phyloP scores from a whole-genome alignment of 1,140 invertebrate genomes.

The Callitettix versicolor region DNA sequence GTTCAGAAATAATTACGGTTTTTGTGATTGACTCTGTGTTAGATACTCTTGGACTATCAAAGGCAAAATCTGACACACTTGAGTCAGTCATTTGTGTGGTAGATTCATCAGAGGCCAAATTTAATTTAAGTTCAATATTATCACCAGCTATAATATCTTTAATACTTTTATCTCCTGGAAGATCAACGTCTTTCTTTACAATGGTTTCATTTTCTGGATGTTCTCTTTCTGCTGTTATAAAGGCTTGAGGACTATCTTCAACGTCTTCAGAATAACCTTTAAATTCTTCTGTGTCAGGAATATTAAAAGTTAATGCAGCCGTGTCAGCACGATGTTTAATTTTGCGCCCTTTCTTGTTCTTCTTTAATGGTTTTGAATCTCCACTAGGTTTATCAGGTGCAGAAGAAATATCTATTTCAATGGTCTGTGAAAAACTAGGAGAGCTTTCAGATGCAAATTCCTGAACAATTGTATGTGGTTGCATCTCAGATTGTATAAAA shows the following conservation, averaged over 20 bases:
- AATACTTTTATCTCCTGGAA: too few relatives aligned
- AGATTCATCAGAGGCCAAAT: too few relatives aligned
- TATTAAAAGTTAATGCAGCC: not conserved
- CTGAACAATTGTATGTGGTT: not conserved
- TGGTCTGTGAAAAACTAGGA: not conserved
- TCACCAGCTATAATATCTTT: too few relatives aligned
- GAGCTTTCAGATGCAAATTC: not conserved
- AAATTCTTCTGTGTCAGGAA: not conserved
- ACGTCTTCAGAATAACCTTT: slow-evolving; percentile 4
- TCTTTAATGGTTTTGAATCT: not conserved
- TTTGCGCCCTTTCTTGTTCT: not conserved
- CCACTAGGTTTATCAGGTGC: not conserved
- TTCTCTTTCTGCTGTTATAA: too few relatives aligned
- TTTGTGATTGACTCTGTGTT: too few relatives aligned
- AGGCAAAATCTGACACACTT: too few relatives aligned
- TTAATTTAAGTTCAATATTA: too few relatives aligned
- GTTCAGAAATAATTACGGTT: too few relatives aligned
- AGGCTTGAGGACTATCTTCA: too few relatives aligned
- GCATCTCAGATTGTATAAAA: slow-evolving; percentile 13
- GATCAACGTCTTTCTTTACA: too few relatives aligned
- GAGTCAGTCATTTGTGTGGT: too few relatives aligned
- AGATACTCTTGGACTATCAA: not conserved
- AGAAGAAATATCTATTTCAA: slow-evolving; percentile 7
- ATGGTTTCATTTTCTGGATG: too few relatives aligned
- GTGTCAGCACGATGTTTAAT: slow-evolving; percentile 5